Evolutionary conservation across 2,888 invertebrate species (phyloP).

Genomic region (Alloplasta piceator): DNA sequence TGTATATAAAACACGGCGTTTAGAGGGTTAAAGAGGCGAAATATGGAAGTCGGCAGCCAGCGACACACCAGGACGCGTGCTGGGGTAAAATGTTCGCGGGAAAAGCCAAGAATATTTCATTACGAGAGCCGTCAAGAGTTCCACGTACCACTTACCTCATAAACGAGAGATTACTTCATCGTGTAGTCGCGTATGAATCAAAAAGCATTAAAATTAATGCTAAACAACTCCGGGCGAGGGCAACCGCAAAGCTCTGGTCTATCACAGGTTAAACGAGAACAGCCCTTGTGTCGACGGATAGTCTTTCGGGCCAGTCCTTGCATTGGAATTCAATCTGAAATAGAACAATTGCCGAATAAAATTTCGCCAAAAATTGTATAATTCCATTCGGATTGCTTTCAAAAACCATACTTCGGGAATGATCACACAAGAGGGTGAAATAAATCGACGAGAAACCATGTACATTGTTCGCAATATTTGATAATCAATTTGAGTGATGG

Average conservation of each 20-base stretch:
- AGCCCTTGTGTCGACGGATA: too few species aligned
- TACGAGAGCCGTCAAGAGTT: slow-evolving; percentile 81
- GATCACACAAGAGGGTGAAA: slow-evolving; percentile 34
- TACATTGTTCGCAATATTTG: slow-evolving; percentile 44
- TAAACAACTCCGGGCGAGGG: slow-evolving; percentile 76
- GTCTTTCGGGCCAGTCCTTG: too few species aligned
- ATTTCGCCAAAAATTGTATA: too few species aligned
- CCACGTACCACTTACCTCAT: slow-evolving; percentile 82
- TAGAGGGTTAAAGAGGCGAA: slow-evolving; percentile 24
- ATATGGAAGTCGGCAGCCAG: slow-evolving; percentile 63
- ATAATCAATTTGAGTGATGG: slow-evolving; percentile 47
- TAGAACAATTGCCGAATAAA: too few species aligned
- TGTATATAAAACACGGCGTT: background rate
- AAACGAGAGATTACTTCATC: slow-evolving; percentile 83
- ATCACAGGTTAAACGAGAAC: too few species aligned
- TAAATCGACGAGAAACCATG: slow-evolving; percentile 37
- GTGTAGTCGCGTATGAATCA: slow-evolving; percentile 81
- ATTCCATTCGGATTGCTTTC: too few species aligned
- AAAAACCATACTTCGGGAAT: background rate
- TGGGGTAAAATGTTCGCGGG: background rate
- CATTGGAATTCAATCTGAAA: too few species aligned
- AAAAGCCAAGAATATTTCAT: slow-evolving; percentile 78
- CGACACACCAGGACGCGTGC: slow-evolving; percentile 1
- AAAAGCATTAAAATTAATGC: slow-evolving; percentile 82
- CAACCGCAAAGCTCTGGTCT: slow-evolving; percentile 59